Conservation (phyloP, 2,888 invertebrate genomes). For the Caenorhabditis parvicauda region DNA sequence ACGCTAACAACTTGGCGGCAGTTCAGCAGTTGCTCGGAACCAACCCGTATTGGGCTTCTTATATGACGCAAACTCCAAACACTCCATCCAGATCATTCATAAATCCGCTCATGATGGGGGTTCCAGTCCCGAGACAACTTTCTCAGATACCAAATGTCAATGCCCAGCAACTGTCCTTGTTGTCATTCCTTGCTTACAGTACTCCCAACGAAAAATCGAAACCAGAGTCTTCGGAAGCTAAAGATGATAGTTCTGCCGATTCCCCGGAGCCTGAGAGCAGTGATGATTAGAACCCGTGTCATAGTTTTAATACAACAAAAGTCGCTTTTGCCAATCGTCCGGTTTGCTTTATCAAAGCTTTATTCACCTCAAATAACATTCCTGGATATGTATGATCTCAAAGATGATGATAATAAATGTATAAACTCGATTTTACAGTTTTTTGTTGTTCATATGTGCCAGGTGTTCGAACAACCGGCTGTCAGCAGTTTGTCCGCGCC, state of each 20-base stretch:
- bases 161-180: slow-evolving; percentile 7
- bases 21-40: slow-evolving; percentile 73
- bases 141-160: too few relatives aligned
- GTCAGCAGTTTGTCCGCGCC: too few relatives aligned
- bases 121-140: slow-evolving; percentile 3
- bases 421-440: too few relatives aligned
- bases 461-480: too few relatives aligned
- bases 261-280: not conserved
- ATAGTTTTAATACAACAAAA: too few relatives aligned
- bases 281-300: too few relatives aligned
- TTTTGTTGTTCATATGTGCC: too few relatives aligned
- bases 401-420: not conserved
- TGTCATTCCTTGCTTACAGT: not conserved
- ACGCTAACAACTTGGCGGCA: slow-evolving; percentile 95
- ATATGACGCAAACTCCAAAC: slow-evolving; percentile 15
- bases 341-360: too few relatives aligned
- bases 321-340: too few relatives aligned
- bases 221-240: not conserved
- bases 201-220: not conserved
- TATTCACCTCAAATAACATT: not conserved
- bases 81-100: slow-evolving; percentile 11
- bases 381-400: not conserved
- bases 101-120: slow-evolving; percentile 11
- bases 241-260: not conserved
- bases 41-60: slow-evolving; percentile 59